Evolutionary conservation across 2,888 invertebrate species (phyloP).

Genomic region (Cyaniris semiargus): DNA sequence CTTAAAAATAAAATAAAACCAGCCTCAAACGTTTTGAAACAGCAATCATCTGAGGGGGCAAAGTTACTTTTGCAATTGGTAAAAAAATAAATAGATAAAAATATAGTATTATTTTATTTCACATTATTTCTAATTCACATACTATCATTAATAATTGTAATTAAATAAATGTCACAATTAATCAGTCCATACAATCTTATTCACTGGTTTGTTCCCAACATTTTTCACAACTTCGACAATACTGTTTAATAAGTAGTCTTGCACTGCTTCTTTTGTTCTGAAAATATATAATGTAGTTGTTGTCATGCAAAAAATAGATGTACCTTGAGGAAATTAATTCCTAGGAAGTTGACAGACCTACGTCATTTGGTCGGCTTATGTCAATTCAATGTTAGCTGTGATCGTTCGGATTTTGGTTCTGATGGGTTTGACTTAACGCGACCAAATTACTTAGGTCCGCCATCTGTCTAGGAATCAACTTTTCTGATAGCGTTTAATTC

Average conservation of each 20-base stretch:
- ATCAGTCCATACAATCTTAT: constrained; percentile 38
- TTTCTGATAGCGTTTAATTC: too few relatives aligned
- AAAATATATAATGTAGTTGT: constrained; percentile 42
- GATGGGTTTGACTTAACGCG: too few relatives aligned
- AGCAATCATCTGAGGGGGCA: constrained; percentile 81
- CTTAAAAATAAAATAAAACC: constrained; percentile 75
- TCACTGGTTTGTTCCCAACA: constrained; percentile 54
- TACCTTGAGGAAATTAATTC: too few relatives aligned
- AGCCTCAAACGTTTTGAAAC: constrained; percentile 68
- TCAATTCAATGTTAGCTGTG: too few relatives aligned
- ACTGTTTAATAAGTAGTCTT: constrained; percentile 65
- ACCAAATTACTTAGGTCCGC: too few relatives aligned
- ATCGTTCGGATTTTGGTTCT: too few relatives aligned
- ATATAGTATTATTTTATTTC: constrained; percentile 37
- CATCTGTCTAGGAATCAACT: too few relatives aligned
- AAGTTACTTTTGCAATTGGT: constrained; percentile 82
- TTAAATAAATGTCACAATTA: constrained; percentile 47
- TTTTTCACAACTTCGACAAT: constrained; percentile 56
- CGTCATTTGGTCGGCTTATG: too few relatives aligned
- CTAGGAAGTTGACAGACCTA: too few relatives aligned
- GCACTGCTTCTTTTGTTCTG: constrained; percentile 65
- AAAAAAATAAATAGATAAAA: constrained; percentile 56
- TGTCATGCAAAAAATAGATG: background rate
- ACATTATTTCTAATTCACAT: constrained; percentile 31
- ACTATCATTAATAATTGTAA: background rate